phyloP scores from a whole-genome alignment of 2,888 invertebrate genomes.

The Yponomeuta plumbellus region DNA sequence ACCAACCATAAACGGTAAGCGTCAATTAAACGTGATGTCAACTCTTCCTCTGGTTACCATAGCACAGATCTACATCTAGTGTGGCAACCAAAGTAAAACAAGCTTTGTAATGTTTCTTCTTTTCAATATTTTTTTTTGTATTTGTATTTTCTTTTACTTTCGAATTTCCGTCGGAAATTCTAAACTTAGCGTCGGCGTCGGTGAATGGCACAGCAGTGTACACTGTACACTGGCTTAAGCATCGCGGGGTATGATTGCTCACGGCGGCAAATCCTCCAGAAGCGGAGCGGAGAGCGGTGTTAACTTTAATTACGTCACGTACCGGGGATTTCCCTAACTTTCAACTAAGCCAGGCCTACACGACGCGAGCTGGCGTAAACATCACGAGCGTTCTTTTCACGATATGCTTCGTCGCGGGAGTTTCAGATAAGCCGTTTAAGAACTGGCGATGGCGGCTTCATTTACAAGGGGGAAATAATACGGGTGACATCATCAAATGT shows the following conservation, averaged over 20 bases:
- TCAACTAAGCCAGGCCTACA: constrained; percentile 48
- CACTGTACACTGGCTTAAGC: constrained; percentile 19
- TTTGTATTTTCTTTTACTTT: too few relatives aligned
- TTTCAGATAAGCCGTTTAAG: background rate
- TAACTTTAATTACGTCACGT: constrained; percentile 54
- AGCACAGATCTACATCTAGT: too few relatives aligned
- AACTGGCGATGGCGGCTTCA: background rate
- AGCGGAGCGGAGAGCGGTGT: constrained; percentile 18
- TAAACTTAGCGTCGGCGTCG: background rate
- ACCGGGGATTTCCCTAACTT: constrained; percentile 54
- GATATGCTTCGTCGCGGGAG: background rate
- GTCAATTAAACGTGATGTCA: too few relatives aligned
- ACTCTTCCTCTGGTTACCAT: too few relatives aligned
- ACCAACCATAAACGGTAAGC: too few relatives aligned
- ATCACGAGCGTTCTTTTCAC: constrained; percentile 42
- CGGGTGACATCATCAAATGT: background rate
- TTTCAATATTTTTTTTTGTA: too few relatives aligned
- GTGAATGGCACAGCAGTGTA: background rate
- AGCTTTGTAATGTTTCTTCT: too few relatives aligned
- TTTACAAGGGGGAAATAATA: background rate
- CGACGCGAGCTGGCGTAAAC: constrained; percentile 37
- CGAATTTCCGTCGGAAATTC: background rate
- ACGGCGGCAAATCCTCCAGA: constrained; percentile 21
- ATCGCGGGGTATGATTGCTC: constrained; percentile 21
- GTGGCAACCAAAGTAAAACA: too few relatives aligned